These are phyloP conservation scores for Bilobella aurantiaca DNA, from an alignment of 1,140 invertebrate species.

Conservation along the genomic window DNA sequence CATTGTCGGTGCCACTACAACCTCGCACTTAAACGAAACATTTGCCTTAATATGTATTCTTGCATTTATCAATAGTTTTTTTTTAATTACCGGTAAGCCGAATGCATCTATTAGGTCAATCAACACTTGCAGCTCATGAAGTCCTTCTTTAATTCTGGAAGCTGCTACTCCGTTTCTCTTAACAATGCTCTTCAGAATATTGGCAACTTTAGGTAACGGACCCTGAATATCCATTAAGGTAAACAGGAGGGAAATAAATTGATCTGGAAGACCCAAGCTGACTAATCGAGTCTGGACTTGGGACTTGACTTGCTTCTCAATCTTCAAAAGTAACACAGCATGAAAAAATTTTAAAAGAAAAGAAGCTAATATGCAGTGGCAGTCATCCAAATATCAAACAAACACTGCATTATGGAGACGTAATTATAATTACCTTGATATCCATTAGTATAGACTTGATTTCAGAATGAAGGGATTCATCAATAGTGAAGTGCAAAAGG, in stretches of 20 bases:
- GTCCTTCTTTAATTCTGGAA: conserved; percentile 53
- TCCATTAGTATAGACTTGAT: conserved; percentile 54
- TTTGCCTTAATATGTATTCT: too few relatives aligned
- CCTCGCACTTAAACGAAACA: conserved; percentile 45
- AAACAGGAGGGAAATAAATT: conserved; percentile 55
- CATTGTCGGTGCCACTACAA: conserved; percentile 52
- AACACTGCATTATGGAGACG: too few relatives aligned
- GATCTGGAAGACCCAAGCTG: conserved; percentile 56
- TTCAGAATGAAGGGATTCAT: conserved; percentile 55
- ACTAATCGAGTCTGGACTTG: conserved; percentile 61
- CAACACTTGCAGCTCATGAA: conserved; percentile 62
- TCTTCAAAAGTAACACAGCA: too few relatives aligned
- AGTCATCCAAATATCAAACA: too few relatives aligned
- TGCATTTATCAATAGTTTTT: too few relatives aligned
- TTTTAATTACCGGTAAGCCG: conserved; percentile 66
- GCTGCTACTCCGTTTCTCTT: conserved; percentile 53
- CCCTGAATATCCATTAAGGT: conserved; percentile 63
- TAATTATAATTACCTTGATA: conserved; percentile 44
- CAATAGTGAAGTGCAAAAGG: conserved; percentile 67
- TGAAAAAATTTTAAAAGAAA: too few relatives aligned
- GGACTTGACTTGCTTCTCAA: conserved; percentile 53
- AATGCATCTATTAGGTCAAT: conserved; percentile 55
- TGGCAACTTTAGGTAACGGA: conserved; percentile 52
- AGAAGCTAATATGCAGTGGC: too few relatives aligned
- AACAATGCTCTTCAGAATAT: conserved; percentile 45